phyloP scores from a whole-genome alignment of 2,113 vertebrate genomes.

The Chrysochloris asiatica region DNA sequence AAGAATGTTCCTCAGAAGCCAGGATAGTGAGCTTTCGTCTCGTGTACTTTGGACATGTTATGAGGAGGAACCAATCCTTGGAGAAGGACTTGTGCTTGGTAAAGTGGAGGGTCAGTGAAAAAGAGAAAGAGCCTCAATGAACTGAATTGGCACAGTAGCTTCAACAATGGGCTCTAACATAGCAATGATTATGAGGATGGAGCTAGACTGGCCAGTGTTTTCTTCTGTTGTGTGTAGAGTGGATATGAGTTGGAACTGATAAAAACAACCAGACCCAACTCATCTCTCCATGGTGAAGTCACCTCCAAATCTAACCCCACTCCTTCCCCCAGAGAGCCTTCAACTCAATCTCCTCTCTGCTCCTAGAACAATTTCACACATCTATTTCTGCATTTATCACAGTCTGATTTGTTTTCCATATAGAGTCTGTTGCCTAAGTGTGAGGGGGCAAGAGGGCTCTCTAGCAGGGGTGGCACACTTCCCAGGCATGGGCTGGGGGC shows the following conservation, averaged over 20 bases:
- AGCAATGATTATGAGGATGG: neutral
- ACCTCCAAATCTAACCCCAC: neutral
- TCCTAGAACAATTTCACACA: conserved; percentile 11
- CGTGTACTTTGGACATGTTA: neutral
- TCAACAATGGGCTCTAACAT: neutral
- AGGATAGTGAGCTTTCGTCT: neutral
- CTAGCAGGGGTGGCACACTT: neutral
- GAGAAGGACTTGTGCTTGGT: neutral
- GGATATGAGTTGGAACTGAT: neutral
- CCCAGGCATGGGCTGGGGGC: neutral
- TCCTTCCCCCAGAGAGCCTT: neutral
- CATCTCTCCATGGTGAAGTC: neutral
- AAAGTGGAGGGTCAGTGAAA: neutral
- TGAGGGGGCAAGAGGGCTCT: neutral
- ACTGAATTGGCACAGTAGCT: neutral
- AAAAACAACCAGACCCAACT: neutral
- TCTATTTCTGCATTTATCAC: conserved; percentile 52
- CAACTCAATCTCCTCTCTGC: neutral
- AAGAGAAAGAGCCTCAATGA: neutral
- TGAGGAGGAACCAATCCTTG: too few species aligned
- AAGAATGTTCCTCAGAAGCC: neutral
- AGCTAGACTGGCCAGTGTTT: neutral
- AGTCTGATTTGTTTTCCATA: conserved; percentile 38
- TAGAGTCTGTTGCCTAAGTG: neutral
- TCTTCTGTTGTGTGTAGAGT: neutral